phyloP scores from a whole-genome alignment of 35 echinoderm and acorn worm species.

The Heliocidaris erythrogramma region DNA sequence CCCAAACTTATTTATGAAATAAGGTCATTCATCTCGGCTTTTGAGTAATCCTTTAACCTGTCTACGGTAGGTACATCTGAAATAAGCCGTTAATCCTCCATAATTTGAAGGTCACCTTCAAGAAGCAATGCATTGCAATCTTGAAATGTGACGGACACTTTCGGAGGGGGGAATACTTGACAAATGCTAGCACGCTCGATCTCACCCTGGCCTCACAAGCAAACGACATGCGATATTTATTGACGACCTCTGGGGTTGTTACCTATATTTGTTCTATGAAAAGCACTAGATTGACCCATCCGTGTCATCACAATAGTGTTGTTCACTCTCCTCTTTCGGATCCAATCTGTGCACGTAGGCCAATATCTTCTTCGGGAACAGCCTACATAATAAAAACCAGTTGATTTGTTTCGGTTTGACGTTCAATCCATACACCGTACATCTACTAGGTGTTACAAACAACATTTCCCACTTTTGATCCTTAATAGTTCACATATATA shows the following conservation, averaged over 20 bases:
- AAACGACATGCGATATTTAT: neutral
- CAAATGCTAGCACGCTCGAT: neutral
- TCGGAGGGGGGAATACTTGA: neutral
- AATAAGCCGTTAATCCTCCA: neutral
- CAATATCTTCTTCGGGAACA: neutral
- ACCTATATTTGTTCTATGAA: neutral
- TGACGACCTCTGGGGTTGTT: neutral
- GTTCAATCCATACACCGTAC: no score
- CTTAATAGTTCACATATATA: no score
- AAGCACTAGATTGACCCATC: neutral
- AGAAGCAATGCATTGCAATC: neutral
- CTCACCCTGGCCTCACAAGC: neutral
- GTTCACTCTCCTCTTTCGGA: neutral
- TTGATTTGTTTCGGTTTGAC: no score
- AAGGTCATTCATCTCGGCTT: neutral
- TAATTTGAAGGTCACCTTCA: neutral
- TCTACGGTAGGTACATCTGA: neutral
- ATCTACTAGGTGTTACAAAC: no score
- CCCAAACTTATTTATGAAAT: neutral
- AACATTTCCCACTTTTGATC: no score
- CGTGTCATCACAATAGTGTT: neutral
- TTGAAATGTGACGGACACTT: neutral
- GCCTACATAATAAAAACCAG: no score
- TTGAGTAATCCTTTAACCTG: no score
- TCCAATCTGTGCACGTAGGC: neutral